Base-by-base conservation (phyloP, 2,888 invertebrate species). In the Podabrus alpinus region DNA sequence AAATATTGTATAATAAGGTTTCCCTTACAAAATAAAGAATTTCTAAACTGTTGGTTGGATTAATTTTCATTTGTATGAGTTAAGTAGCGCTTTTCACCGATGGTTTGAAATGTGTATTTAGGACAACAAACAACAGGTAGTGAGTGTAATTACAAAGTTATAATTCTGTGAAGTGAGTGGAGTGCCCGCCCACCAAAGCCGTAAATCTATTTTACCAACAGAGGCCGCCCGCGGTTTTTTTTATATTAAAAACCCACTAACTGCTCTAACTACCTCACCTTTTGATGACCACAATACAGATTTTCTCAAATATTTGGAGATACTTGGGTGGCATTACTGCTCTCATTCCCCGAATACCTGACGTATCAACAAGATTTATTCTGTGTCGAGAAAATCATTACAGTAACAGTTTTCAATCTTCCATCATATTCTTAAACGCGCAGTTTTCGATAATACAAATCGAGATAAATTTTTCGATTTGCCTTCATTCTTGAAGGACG, bases 101-200 rank as follows among this genome's bases (percentile, higher is more conserved):
- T 25, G 59, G 16, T 64, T 60, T 19, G 67, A 66, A 67, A 21
- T 76, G 69, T 76, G 74, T 76, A 76, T 76, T 76, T 76, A 74
- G 76, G 74, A 76, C 76, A 72, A 72, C 76, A 76, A 76, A 76
- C 76, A 76, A 76, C 76, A 76, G 76, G 76, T 76, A 76, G 73
- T 45, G 45, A 45, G 45, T 69, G 76, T 78, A 79, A 79, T 79
- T 79, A 79, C 77, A 79, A 78, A 79, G 78, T 79, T 79, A 78
- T 79, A 79, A 79, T 78, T 77, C 78, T 74, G 71, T 73, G 73
- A 75, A 77, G 75, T 78, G 75, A 73, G 73, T 74, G 76, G 74
- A 76, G 72, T 72, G 71, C 67, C 74, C 71, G 78, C 73, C 73
- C 66, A 74, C 75, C 68, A 73, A 77, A 75, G 74, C 73, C 71